phyloP scores from a whole-genome alignment of 2,113 vertebrate genomes.

The Cyphotilapia sp. region DNA sequence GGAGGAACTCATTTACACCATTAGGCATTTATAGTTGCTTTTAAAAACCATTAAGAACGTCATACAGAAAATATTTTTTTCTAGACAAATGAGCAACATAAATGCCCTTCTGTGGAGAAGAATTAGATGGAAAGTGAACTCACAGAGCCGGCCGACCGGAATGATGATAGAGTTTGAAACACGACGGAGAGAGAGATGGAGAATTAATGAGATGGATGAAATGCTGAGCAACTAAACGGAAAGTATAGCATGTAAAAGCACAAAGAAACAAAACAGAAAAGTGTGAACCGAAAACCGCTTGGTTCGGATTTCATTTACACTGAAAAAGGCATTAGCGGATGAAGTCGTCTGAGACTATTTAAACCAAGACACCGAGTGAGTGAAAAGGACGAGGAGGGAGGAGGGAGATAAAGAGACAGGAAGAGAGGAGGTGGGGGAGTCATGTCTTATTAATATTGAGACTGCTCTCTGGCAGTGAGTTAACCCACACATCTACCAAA shows the following conservation, averaged over 20 bases:
- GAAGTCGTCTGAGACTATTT: slow-evolving; percentile 38
- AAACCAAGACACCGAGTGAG: slow-evolving; percentile 4
- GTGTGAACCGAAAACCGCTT: slow-evolving; percentile 11
- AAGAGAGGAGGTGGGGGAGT: slow-evolving; percentile 20
- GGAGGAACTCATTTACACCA: slow-evolving; percentile 35
- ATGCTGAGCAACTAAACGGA: slow-evolving; percentile 22
- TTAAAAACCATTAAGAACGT: slow-evolving; percentile 23
- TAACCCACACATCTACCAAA: slow-evolving; percentile 62
- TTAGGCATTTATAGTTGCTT: slow-evolving; percentile 29
- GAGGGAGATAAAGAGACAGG: slow-evolving; percentile 34
- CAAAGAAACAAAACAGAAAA: neutral
- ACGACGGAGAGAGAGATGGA: slow-evolving; percentile 37
- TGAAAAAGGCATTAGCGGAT: slow-evolving; percentile 50
- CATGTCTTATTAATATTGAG: slow-evolving; percentile 64
- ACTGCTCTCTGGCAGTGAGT: slow-evolving; percentile 56
- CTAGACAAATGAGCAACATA: neutral
- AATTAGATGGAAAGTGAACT: slow-evolving; percentile 13
- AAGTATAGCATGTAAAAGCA: neutral
- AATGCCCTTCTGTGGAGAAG: neutral
- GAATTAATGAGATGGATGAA: slow-evolving; percentile 47
- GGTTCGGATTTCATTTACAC: slow-evolving; percentile 40
- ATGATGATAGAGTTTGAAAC: slow-evolving; percentile 43
- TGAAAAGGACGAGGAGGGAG: neutral
- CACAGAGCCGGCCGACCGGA: slow-evolving; percentile 7
- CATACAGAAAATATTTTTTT: neutral